A percentile compares a stretch with the other conserved stretches of the same genome.
Conservation (phyloP, 2,797 vertebrate genomes). For the Lutjanus campechanus region DNA sequence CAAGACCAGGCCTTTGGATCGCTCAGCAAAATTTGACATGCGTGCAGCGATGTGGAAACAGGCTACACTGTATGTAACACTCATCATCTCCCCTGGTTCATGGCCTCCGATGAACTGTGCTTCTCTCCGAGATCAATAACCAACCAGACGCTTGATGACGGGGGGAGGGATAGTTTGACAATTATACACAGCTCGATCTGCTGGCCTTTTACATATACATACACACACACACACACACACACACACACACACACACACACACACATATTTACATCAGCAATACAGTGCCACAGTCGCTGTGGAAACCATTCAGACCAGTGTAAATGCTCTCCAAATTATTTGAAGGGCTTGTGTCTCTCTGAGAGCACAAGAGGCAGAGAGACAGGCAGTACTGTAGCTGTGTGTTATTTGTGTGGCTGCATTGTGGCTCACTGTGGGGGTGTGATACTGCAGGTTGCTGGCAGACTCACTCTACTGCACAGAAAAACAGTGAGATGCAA, state of each 20-base stretch:
- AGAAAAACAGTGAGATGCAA: slow-evolving; percentile 49
- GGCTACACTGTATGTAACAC: background rate
- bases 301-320: slow-evolving; percentile 73
- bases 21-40: slow-evolving; percentile 20
- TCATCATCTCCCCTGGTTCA: slow-evolving; percentile 28
- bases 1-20: background rate
- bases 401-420: slow-evolving; percentile 68
- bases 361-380: slow-evolving; percentile 38
- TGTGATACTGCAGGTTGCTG: slow-evolving; percentile 79
- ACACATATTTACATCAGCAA: slow-evolving; percentile 25
- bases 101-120: slow-evolving; percentile 37
- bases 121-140: slow-evolving; percentile 50
- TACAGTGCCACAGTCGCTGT: slow-evolving; percentile 61
- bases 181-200: slow-evolving; percentile 32
- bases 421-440: slow-evolving; percentile 74
- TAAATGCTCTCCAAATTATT: slow-evolving; percentile 60
- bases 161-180: slow-evolving; percentile 22
- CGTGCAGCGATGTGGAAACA: slow-evolving; percentile 3
- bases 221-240: slow-evolving; percentile 18
- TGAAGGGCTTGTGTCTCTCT: slow-evolving; percentile 69
- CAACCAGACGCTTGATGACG: background rate
- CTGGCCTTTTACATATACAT: slow-evolving; percentile 23
- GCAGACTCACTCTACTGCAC: slow-evolving; percentile 57
- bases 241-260: slow-evolving; percentile 22
- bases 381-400: slow-evolving; percentile 39